phyloP scores from a whole-genome alignment of 2,113 vertebrate species.

The Epinephelus moara region DNA sequence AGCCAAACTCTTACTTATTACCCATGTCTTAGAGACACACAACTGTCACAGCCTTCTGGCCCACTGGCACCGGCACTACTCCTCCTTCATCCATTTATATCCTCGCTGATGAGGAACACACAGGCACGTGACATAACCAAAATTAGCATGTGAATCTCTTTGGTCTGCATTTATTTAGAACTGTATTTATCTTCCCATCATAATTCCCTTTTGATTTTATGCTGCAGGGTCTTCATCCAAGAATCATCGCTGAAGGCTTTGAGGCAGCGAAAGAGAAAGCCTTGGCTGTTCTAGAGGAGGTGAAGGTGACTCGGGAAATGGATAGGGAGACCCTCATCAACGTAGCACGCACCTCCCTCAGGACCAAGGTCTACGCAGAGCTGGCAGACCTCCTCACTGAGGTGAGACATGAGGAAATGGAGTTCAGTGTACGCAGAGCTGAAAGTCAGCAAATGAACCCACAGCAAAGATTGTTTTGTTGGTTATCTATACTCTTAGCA shows the following conservation, averaged over 20 bases:
- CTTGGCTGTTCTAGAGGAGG: conserved; percentile 91
- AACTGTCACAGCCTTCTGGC: too few relatives aligned
- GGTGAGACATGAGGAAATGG: conserved; percentile 72
- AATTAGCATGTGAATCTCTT: not conserved
- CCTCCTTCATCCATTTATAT: too few relatives aligned
- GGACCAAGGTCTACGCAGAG: conserved; percentile 94
- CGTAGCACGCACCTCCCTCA: conserved; percentile 94
- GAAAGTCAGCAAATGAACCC: not conserved
- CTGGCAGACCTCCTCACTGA: conserved; percentile 96
- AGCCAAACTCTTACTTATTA: too few relatives aligned
- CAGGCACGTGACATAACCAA: not conserved
- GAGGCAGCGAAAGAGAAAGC: conserved; percentile 95
- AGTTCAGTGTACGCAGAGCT: not conserved
- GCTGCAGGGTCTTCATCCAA: conserved; percentile 93
- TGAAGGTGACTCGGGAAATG: conserved; percentile 94
- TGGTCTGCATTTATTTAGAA: not conserved
- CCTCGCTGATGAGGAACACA: too few relatives aligned
- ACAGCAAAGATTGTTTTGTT: not conserved
- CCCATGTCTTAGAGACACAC: too few relatives aligned
- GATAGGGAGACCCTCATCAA: conserved; percentile 93
- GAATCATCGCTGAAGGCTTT: conserved; percentile 96
- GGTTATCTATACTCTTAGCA: not conserved
- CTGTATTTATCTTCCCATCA: not conserved
- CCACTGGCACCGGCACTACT: too few relatives aligned
- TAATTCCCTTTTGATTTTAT: conserved; percentile 13